Conservation (phyloP, 1,140 invertebrate genomes). For the Panonychus citri region DNA sequence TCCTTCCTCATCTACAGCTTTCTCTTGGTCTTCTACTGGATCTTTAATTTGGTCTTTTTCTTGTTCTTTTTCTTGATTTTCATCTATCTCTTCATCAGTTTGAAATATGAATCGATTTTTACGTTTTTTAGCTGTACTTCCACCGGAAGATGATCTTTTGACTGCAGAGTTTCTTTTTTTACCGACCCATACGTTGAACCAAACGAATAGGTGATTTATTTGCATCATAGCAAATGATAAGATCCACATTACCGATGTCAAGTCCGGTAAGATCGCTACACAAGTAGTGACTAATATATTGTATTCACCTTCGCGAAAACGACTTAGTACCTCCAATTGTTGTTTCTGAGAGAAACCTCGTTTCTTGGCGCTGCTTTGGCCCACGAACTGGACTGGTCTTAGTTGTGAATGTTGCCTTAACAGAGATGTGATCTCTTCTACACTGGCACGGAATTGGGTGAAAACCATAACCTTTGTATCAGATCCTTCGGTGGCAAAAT, state of each 20-base stretch:
- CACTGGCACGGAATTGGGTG: constrained; percentile 63
- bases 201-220: constrained; percentile 55
- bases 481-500: constrained; percentile 36
- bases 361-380: neutral
- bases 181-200: constrained; percentile 60
- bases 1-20: no score
- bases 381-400: neutral
- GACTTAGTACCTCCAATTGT: constrained; percentile 42
- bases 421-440: constrained; percentile 55
- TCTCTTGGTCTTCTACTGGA: no score
- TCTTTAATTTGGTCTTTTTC: no score
- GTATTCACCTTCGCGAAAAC: constrained; percentile 44
- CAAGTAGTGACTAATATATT: constrained; percentile 69
- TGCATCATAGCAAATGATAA: constrained; percentile 80
- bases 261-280: constrained; percentile 87
- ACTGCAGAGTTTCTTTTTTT: no score
- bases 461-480: constrained; percentile 28
- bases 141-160: no score
- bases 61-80: no score
- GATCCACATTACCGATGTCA: constrained; percentile 81
- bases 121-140: no score
- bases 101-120: no score
- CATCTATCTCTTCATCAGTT: no score
- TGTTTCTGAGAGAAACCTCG: constrained; percentile 36
- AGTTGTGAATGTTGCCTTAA: constrained; percentile 21